phyloP scores from a whole-genome alignment of 2,888 invertebrate species.

The Alsophila aescularia region DNA sequence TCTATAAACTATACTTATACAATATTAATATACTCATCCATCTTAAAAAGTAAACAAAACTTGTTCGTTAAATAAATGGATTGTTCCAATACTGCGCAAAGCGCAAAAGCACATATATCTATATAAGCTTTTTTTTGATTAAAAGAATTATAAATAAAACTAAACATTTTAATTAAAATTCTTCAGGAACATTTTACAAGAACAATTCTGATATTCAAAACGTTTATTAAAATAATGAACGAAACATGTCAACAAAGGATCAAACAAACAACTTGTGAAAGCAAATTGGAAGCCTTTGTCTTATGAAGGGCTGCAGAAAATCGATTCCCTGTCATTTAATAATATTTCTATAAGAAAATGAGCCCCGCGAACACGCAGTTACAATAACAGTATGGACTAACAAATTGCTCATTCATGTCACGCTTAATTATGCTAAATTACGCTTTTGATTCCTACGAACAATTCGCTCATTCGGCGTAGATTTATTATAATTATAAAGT shows the following conservation, averaged over 20 bases:
- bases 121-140: not conserved
- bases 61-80: no score
- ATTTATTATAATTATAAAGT: no score
- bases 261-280: slow-evolving; percentile 56
- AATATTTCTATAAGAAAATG: slow-evolving; percentile 74
- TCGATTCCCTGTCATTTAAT: slow-evolving; percentile 72
- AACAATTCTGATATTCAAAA: slow-evolving; percentile 7
- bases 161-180: slow-evolving; percentile 14
- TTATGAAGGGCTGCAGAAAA: slow-evolving; percentile 43
- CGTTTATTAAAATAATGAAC: slow-evolving; percentile 20
- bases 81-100: no score
- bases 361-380: slow-evolving; percentile 32
- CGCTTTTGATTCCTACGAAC: no score
- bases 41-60: not conserved
- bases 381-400: slow-evolving; percentile 3
- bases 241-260: slow-evolving; percentile 50
- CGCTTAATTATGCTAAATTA: no score
- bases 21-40: not conserved
- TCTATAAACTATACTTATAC: no score
- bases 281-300: slow-evolving; percentile 64
- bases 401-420: not conserved
- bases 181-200: not conserved
- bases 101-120: no score
- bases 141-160: slow-evolving; percentile 6
- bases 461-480: no score